Conservation (phyloP, 2,888 invertebrate genomes). For the Gisinianus flammeolus region DNA sequence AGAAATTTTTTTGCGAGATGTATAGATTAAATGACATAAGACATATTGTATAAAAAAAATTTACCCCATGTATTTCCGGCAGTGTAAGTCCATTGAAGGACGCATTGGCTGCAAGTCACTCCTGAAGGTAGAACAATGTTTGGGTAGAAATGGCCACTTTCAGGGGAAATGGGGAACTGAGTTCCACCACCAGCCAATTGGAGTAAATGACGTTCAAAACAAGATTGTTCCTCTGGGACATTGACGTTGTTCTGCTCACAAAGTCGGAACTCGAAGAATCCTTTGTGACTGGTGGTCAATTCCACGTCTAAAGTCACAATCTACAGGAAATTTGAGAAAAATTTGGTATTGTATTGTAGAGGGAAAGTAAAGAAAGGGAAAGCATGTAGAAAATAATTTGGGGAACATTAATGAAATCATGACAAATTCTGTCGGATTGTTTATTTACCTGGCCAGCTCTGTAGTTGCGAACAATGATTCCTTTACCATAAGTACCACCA, state of each 20-base stretch:
- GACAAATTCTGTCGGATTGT: no score
- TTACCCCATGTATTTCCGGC: conserved; percentile 58
- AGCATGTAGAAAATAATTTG: no score
- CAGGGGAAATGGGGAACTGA: conserved; percentile 16
- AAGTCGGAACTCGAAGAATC: conserved; percentile 44
- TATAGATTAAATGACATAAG: not conserved
- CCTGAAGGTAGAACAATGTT: conserved; percentile 58
- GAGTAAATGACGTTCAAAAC: conserved; percentile 30
- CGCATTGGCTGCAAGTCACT: conserved; percentile 60
- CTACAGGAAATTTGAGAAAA: not conserved
- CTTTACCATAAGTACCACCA: conserved; percentile 82
- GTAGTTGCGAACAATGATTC: conserved; percentile 81
- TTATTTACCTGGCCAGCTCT: conserved; percentile 78
- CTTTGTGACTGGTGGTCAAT: conserved; percentile 37
- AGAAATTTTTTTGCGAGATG: not conserved
- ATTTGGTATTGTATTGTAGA: not conserved
- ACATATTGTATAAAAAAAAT: not conserved
- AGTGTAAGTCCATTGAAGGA: conserved; percentile 61
- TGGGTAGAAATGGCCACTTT: conserved; percentile 28
- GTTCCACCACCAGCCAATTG: conserved; percentile 27
- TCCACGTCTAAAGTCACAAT: conserved; percentile 38
- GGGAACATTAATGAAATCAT: no score
- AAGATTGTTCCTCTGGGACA: conserved; percentile 29
- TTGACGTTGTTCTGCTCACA: conserved; percentile 43
- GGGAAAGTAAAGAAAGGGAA: no score